Evolutionary conservation across 1,140 invertebrate genomes (phyloP), one percentile per base, ranked within the genome.

Genomic region (Meloidogyne floridensis): DNA sequence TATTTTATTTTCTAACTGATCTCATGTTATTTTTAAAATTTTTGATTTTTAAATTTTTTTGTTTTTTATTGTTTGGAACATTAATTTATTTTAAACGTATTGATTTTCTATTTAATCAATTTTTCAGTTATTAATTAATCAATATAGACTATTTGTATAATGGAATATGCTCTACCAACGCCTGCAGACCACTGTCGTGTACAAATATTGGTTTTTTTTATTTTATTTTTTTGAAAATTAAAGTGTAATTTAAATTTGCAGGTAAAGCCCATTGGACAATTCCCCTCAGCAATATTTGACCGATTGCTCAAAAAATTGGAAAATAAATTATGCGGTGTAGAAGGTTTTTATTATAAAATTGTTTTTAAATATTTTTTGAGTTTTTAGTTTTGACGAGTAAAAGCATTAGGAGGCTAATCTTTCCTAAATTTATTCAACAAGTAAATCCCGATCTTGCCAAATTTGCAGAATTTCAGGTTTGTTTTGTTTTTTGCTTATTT

Each of bases 391-490:
- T 80, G 6, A 53, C 77, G 18, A 79, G 65, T 42, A 87, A 86
- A 42, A 87, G 85, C 80, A 81, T 87, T 10, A 70, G 82, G 32
- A 78, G 87, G 43, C 32, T 83, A 42, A 84, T 89, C 70, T 77
- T 81, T 56, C 76, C 86, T 4, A 82, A 80, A 18, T 88, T 88
- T 73, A 75, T 88, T 59, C 83, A 86, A 15, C 72, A 80, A 10
- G 82, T 80, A 11, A 81, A 86, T 72, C 73, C 74, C 4, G 83
- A 86, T 9, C 75, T 80, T 15, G 18, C 32, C 4, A 84, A 87
- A 79, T 88, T 88, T 74, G 83, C 85, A 51, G 87, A 89, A 43
- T 82, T 88, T 53, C 87, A 87, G 75, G 86, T 84, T 70, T 70
- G 43, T 75, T 69, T 82, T 53, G 11, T 71, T 18, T 53, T 47